A percentile compares a stretch with the other conserved stretches of the same genome.
These are phyloP conservation scores for Orthosia gracilis DNA, from an alignment of 2,888 invertebrate species.

Conservation along the genomic window DNA sequence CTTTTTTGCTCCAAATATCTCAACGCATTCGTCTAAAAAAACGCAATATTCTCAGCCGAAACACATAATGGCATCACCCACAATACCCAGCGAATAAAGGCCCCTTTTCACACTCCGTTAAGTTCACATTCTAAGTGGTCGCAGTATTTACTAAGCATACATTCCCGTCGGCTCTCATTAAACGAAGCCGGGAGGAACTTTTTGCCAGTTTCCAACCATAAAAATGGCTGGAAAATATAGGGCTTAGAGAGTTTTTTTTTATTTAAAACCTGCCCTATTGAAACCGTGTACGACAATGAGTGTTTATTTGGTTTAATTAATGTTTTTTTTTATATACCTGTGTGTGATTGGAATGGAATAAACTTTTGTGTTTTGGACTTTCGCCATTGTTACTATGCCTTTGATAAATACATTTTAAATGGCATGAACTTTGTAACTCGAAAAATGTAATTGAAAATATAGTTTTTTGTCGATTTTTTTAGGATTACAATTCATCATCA, in stretches of 20 bases:
- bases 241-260: conserved; percentile 67
- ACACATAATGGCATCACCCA: conserved; percentile 34
- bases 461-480: too few relatives aligned
- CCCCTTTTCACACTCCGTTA: conserved; percentile 45
- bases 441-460: too few relatives aligned
- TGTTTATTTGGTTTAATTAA: conserved; percentile 33
- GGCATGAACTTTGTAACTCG: too few relatives aligned
- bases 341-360: neutral
- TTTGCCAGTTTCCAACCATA: conserved; percentile 77
- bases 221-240: conserved; percentile 74
- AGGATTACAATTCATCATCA: too few relatives aligned
- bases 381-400: too few relatives aligned
- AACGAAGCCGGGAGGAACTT: conserved; percentile 79
- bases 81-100: conserved; percentile 29
- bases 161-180: conserved; percentile 81
- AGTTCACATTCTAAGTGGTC: conserved; percentile 59
- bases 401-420: too few relatives aligned
- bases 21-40: conserved; percentile 8
- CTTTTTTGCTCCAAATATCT: neutral
- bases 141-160: conserved; percentile 73
- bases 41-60: conserved; percentile 18
- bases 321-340: neutral
- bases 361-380: neutral
- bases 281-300: conserved; percentile 27
- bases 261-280: conserved; percentile 59